Percentiles rank a stretch among this genome's conserved stretches.
These are phyloP conservation scores for Tenthredo distinguenda DNA, from an alignment of 2,888 invertebrate genomes.

Conservation along the genomic window DNA sequence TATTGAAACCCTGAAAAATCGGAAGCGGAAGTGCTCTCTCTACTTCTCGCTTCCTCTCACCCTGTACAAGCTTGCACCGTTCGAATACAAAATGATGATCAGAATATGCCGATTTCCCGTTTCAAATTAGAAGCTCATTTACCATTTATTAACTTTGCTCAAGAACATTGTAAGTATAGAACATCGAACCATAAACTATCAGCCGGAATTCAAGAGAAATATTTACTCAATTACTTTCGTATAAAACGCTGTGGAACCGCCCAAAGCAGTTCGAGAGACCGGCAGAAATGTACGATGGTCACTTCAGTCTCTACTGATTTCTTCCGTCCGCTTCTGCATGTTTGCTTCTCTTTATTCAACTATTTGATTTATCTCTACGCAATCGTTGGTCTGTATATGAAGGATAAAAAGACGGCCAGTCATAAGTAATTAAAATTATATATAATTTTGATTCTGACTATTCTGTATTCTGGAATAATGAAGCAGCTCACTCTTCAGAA, in stretches of 20 bases:
- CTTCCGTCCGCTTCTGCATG: neutral
- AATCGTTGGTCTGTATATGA: neutral
- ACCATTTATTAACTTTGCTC: constrained; percentile 59
- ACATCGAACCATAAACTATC: constrained; percentile 12
- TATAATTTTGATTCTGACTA: neutral
- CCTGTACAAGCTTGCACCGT: neutral
- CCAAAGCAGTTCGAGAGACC: neutral
- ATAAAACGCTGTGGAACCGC: constrained; percentile 18
- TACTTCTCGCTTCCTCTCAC: neutral
- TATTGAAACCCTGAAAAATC: constrained; percentile 21
- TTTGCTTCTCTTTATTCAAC: neutral
- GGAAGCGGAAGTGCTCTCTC: constrained; percentile 17
- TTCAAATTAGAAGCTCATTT: constrained; percentile 56
- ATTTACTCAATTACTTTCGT: constrained; percentile 43
- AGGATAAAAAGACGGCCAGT: neutral
- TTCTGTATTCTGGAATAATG: neutral
- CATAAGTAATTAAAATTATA: neutral
- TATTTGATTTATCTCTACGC: neutral
- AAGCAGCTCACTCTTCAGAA: neutral
- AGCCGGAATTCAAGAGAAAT: constrained; percentile 15
- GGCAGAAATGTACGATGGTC: constrained; percentile 29
- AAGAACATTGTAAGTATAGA: neutral
- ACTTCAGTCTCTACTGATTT: constrained; percentile 32
- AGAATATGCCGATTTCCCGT: constrained; percentile 15
- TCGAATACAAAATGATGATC: constrained; percentile 25